Percentiles rank a stretch among this genome's conserved stretches.
These are phyloP conservation scores for Chrysolophus pictus DNA, from an alignment of 2,797 vertebrate genomes.

Conservation along the genomic window DNA sequence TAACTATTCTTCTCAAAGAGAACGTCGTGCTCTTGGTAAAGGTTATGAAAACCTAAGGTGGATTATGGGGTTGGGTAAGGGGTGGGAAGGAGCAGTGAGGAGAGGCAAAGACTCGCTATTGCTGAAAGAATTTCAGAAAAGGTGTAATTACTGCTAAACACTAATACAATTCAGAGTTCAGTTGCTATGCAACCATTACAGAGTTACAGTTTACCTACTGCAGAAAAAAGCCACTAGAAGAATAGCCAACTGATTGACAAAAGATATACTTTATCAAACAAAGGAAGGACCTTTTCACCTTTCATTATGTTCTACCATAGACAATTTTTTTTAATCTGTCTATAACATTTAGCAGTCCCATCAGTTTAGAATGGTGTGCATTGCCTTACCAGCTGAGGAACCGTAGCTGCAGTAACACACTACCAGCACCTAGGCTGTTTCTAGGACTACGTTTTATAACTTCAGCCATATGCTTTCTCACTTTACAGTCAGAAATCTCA, in stretches of 20 bases:
- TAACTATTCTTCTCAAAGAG: background rate
- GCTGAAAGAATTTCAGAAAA: background rate
- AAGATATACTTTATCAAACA: background rate
- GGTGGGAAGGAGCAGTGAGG: background rate
- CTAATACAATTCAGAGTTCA: background rate
- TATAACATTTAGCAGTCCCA: background rate
- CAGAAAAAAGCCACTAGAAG: background rate
- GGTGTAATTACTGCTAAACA: conserved; percentile 31
- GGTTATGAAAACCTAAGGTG: background rate
- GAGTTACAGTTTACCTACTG: background rate
- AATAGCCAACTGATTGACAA: background rate
- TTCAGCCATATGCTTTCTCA: background rate
- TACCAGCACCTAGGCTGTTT: background rate
- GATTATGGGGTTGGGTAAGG: too few species aligned
- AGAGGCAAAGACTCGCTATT: background rate
- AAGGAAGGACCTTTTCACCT: background rate
- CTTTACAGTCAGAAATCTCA: background rate
- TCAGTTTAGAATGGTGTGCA: background rate
- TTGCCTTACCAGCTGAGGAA: background rate
- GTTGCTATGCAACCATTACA: conserved; percentile 22
- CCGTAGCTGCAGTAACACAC: background rate
- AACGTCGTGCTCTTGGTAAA: background rate
- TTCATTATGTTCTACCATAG: background rate
- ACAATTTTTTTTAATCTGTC: too few species aligned
- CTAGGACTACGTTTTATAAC: background rate